Conservation (phyloP, 2,888 invertebrate genomes). For the Fragum whitleyi region DNA sequence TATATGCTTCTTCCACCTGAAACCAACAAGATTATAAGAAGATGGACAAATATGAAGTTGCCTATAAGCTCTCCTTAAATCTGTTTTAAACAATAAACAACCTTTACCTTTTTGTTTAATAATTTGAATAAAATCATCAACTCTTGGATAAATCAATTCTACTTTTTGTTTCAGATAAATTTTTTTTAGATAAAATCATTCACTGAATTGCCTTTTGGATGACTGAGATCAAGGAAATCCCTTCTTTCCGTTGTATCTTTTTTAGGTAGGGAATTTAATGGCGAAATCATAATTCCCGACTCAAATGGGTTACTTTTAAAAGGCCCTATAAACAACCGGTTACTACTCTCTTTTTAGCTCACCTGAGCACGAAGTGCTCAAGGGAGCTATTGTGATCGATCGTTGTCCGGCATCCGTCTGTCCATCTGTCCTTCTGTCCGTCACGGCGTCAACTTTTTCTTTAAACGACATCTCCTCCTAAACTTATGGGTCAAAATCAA, state of each 20-base stretch:
- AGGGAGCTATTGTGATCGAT: too few species aligned
- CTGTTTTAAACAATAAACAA: too few species aligned
- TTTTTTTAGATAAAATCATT: conserved; percentile 1
- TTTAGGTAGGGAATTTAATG: not conserved
- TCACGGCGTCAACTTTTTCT: too few species aligned
- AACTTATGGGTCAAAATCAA: too few species aligned
- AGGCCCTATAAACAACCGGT: not conserved
- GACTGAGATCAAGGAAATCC: too few species aligned
- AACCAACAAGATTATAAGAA: not conserved
- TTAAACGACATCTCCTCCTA: too few species aligned
- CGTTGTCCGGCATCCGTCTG: too few species aligned
- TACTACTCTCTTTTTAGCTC: too few species aligned
- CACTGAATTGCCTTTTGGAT: too few species aligned
- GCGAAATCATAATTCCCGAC: not conserved
- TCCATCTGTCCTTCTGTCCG: too few species aligned
- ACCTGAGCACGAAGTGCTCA: too few species aligned
- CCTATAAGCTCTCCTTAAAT: conserved; percentile 2
- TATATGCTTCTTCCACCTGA: conserved; percentile 7
- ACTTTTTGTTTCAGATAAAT: not conserved
- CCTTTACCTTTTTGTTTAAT: too few species aligned
- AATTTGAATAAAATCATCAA: not conserved
- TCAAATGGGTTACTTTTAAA: not conserved
- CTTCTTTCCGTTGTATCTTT: not conserved
- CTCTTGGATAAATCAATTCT: not conserved
- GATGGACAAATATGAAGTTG: not conserved